Percentiles rank a stretch among this genome's conserved stretches.
Evolutionary conservation across 2,888 invertebrate species (phyloP).

Genomic region (Lasioglossum morio): DNA sequence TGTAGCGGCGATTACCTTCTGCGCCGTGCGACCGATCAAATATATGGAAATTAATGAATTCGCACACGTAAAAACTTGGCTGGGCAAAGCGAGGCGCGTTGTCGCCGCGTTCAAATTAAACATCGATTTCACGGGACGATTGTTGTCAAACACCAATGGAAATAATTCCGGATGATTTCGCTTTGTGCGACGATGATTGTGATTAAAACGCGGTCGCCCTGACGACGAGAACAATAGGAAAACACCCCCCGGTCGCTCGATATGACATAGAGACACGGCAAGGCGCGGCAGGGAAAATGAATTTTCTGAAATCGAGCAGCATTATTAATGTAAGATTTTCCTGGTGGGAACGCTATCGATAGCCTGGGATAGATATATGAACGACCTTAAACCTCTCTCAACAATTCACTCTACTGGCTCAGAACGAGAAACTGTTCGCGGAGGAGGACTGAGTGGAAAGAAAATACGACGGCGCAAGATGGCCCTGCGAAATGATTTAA

Average conservation of each 20-base stretch:
- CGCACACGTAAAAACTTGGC: not conserved
- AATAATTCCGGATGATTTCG: conserved; percentile 9
- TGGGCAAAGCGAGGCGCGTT: not conserved
- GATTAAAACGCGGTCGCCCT: not conserved
- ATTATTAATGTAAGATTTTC: conserved; percentile 46
- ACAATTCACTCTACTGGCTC: conserved; percentile 36
- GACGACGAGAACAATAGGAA: not conserved
- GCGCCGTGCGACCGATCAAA: conserved; percentile 13
- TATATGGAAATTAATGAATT: conserved; percentile 34
- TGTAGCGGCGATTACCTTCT: not conserved
- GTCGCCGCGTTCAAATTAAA: conserved; percentile 18
- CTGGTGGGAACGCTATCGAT: conserved; percentile 29
- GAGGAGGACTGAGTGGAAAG: conserved; percentile 28
- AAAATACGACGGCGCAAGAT: conserved; percentile 50
- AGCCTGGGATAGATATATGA: conserved; percentile 31
- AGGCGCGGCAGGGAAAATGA: not conserved
- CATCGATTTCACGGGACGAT: conserved; percentile 16
- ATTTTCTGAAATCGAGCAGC: conserved; percentile 25
- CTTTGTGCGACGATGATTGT: not conserved
- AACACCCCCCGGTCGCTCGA: not conserved
- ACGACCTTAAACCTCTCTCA: conserved; percentile 34
- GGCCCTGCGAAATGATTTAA: conserved; percentile 38
- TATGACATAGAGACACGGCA: not conserved
- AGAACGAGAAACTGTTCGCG: conserved; percentile 41
- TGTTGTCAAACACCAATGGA: not conserved